phyloP scores from a whole-genome alignment of 35 echinoderm and acorn worm species.

The Apostichopus californicus region DNA sequence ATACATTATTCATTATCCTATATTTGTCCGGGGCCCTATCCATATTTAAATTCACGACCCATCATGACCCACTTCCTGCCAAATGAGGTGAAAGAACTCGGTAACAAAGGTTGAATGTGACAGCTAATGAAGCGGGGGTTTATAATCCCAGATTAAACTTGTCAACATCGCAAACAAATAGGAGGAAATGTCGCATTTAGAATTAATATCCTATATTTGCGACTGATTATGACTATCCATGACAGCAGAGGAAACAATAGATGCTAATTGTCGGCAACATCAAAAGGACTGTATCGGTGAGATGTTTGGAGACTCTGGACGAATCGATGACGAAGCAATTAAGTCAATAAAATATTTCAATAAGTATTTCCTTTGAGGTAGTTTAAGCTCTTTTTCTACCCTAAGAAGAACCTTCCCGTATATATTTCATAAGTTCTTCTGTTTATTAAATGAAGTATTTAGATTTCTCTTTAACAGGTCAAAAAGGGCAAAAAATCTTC shows the following conservation, averaged over 20 bases:
- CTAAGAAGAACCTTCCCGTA: neutral
- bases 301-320: neutral
- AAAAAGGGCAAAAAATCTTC: neutral
- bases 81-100: too few relatives aligned
- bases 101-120: too few relatives aligned
- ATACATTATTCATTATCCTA: too few relatives aligned
- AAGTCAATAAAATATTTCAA: neutral
- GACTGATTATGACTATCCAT: neutral
- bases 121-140: too few relatives aligned
- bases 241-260: conserved; percentile 17
- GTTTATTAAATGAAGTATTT: neutral
- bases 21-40: too few relatives aligned
- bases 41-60: too few relatives aligned
- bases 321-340: neutral
- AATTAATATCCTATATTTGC: conserved; percentile 20
- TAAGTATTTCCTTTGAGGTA: neutral
- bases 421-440: neutral
- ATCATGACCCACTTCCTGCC: too few relatives aligned
- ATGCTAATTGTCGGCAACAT: conserved; percentile 15
- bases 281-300: neutral
- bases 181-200: conserved; percentile 5
- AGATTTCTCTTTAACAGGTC: neutral
- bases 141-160: neutral
- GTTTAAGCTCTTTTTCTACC: neutral
- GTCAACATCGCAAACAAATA: conserved; percentile 17